A percentile compares a stretch with the other conserved stretches of the same genome.
Conservation (phyloP, 1,140 invertebrate genomes). For the Aricia agestis region DNA sequence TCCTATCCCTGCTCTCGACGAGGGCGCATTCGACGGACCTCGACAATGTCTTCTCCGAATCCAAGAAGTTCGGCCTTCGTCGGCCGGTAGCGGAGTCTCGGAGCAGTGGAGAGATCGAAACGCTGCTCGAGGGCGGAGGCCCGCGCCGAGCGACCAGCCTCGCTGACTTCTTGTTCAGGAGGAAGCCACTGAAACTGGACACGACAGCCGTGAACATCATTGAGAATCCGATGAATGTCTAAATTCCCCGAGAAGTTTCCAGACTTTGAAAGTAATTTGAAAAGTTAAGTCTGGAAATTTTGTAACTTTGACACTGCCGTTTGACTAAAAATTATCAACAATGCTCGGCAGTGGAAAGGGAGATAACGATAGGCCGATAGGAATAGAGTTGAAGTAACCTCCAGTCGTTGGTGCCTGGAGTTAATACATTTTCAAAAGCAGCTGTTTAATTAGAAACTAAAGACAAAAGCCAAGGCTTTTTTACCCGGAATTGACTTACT, state of each 20-base stretch:
- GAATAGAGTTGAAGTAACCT: too few relatives aligned
- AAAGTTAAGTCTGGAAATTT: too few relatives aligned
- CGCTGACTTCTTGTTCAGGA: slow-evolving; percentile 50
- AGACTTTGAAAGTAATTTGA: background rate
- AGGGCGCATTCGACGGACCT: slow-evolving; percentile 45
- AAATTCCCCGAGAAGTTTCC: slow-evolving; percentile 8
- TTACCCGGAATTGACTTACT: background rate
- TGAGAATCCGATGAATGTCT: slow-evolving; percentile 56
- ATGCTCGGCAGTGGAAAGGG: too few relatives aligned
- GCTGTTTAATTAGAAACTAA: too few relatives aligned
- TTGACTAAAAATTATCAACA: too few relatives aligned
- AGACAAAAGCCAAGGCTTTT: background rate
- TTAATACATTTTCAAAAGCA: background rate
- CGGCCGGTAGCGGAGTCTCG: slow-evolving; percentile 32
- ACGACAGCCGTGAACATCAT: slow-evolving; percentile 42
- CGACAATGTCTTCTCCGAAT: slow-evolving; percentile 26
- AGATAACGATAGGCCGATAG: too few relatives aligned
- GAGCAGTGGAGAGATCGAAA: slow-evolving; percentile 46
- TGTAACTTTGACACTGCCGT: too few relatives aligned
- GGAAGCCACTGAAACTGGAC: slow-evolving; percentile 29
- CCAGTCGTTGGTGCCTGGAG: too few relatives aligned
- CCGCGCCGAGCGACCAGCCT: slow-evolving; percentile 52
- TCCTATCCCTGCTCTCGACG: slow-evolving; percentile 39
- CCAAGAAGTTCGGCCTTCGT: slow-evolving; percentile 33
- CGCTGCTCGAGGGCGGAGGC: slow-evolving; percentile 28